Base-by-base conservation (phyloP, 2,113 vertebrate genomes). In the Embiotoca jacksoni region DNA sequence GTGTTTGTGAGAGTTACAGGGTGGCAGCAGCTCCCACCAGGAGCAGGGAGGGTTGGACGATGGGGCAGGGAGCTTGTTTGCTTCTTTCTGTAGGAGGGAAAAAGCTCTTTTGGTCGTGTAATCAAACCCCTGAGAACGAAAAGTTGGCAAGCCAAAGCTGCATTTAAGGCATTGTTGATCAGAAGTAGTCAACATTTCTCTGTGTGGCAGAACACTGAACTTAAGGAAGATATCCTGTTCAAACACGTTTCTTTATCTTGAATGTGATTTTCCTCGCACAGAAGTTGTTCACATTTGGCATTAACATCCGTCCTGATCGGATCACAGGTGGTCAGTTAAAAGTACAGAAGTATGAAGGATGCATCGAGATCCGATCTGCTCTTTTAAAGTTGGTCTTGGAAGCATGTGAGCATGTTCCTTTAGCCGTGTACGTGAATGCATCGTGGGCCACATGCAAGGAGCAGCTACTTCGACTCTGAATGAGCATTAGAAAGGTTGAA, bases 111-210 rank as follows among this genome's bases (percentile, higher is more conserved):
- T 77, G 80, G 65, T 66, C 44, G 57, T 91, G 90, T 91, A 93
- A 93, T 91, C 85, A 87, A 93, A 92, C 83, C 88, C 85, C 83
- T 93, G 92, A 93, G 92, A 94, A 93, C 78, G 4, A 84, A 80
- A 84, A 53, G 78, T 65, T 86, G 68, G 81, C 55, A 72, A 75
- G 62, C 57, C 46, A 33, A 72, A 52, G 63, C 77, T 69, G 55
- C 68, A 66, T 2, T 49, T 31, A 86, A 70, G 33, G 57, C 64
- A 49, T 58, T 80, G 72, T 60, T 77, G 71, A 32, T 81, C 36
- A 75, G 8, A 75, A 82, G 2, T 53, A 41, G 78, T 72, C 66
- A 64, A 3, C 44, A 35, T 52, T 36, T 67, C 56, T 15, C 11
- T 31, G 6, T 59, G 7, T 23, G n/a, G 31, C 5, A 0, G 33